Conservation (phyloP, 2,888 invertebrate species). For the Mylabris sibirica region DNA sequence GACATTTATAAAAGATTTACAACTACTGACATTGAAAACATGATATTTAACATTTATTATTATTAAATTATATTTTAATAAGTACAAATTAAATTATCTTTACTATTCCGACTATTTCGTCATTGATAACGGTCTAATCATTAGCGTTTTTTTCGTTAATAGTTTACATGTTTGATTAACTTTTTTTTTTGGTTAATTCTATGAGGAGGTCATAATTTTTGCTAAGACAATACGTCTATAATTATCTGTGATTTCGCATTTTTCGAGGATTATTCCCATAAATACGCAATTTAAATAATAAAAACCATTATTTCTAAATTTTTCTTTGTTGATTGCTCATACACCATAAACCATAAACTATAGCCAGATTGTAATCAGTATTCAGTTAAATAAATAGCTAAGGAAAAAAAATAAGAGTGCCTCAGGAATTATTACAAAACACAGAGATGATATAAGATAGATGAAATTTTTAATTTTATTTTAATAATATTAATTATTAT, state of each 20-base stretch:
- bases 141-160: too few relatives aligned
- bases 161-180: too few relatives aligned
- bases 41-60: too few relatives aligned
- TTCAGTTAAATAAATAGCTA: neutral
- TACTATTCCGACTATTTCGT: neutral
- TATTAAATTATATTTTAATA: neutral
- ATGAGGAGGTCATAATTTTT: neutral
- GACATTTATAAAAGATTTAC: neutral
- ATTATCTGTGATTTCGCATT: neutral
- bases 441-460: neutral
- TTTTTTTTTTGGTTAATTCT: neutral
- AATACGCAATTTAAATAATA: neutral
- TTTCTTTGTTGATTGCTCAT: neutral
- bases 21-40: neutral
- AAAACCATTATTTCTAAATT: neutral
- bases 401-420: neutral
- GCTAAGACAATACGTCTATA: neutral
- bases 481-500: neutral
- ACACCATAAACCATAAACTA: neutral
- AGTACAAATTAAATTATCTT: neutral
- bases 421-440: neutral
- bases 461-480: neutral
- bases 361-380: constrained; percentile 8
- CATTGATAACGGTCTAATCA: neutral
- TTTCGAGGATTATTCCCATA: neutral